A percentile compares a stretch with the other conserved stretches of the same genome.
These are phyloP conservation scores for Tetragonisca angustula DNA, from an alignment of 2,888 invertebrate genomes.

Conservation along the genomic window DNA sequence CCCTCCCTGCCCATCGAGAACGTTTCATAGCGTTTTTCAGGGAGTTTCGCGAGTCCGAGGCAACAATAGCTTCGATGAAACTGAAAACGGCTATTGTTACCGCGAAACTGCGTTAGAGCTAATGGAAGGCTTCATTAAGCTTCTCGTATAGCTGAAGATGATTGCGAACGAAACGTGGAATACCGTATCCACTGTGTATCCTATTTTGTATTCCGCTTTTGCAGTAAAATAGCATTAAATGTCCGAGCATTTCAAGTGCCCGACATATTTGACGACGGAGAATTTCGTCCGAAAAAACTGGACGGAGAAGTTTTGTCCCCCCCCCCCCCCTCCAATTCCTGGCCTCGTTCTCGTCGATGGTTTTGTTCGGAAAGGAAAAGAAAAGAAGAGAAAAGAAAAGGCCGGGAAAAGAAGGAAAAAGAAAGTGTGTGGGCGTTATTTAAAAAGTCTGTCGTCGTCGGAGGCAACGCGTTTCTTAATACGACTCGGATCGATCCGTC, in stretches of 20 bases:
- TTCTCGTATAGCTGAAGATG: background rate
- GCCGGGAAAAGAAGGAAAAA: background rate
- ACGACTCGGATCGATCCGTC: constrained; percentile 44
- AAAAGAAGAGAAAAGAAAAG: background rate
- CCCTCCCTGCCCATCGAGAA: background rate
- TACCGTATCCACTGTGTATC: background rate
- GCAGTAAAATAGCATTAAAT: background rate
- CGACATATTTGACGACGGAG: background rate
- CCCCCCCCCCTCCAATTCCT: too few relatives aligned
- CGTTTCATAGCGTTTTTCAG: constrained; percentile 5
- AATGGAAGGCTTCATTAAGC: constrained; percentile 11
- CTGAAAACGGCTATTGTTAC: constrained; percentile 23
- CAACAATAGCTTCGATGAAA: constrained; percentile 10
- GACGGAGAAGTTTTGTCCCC: background rate
- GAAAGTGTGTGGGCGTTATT: too few relatives aligned
- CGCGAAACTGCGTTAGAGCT: constrained; percentile 3
- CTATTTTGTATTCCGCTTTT: background rate
- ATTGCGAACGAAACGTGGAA: background rate
- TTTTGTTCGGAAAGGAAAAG: background rate
- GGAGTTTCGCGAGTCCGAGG: background rate
- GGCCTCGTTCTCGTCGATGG: background rate
- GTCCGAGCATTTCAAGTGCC: background rate
- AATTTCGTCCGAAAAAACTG: background rate
- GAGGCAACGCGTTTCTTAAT: background rate
- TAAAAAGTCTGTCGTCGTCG: background rate